Conservation (phyloP, 2,888 invertebrate genomes). For the Cybosia mesomella region DNA sequence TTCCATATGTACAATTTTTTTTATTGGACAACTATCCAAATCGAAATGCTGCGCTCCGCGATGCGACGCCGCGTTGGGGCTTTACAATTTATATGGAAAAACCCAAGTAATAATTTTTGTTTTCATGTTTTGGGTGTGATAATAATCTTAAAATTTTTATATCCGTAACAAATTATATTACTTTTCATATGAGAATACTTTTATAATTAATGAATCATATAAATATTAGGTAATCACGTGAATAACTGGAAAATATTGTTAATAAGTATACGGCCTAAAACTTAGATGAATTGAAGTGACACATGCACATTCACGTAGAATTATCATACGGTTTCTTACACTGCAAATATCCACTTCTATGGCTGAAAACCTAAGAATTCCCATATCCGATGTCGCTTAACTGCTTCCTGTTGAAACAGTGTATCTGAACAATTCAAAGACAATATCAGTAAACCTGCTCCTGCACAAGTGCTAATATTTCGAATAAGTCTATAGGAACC, state of each 20-base stretch:
- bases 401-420: not conserved
- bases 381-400: not conserved
- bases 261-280: too few species aligned
- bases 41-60: not conserved
- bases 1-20: not conserved
- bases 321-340: too few species aligned
- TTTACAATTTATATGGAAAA: conserved; percentile 1
- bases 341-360: not conserved
- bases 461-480: not conserved
- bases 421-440: not conserved
- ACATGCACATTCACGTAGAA: too few species aligned
- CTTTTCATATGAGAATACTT: not conserved
- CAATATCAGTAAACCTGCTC: not conserved
- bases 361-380: not conserved
- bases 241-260: too few species aligned
- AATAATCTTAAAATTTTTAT: not conserved
- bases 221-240: not conserved
- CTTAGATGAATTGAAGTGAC: too few species aligned
- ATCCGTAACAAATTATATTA: not conserved
- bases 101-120: not conserved
- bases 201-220: conserved; percentile 1
- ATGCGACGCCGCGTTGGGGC: not conserved
- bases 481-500: not conserved
- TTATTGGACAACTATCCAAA: not conserved
- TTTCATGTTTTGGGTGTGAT: not conserved